Conservation (phyloP, 2,797 vertebrate genomes). For the Sebastes diaconus region DNA sequence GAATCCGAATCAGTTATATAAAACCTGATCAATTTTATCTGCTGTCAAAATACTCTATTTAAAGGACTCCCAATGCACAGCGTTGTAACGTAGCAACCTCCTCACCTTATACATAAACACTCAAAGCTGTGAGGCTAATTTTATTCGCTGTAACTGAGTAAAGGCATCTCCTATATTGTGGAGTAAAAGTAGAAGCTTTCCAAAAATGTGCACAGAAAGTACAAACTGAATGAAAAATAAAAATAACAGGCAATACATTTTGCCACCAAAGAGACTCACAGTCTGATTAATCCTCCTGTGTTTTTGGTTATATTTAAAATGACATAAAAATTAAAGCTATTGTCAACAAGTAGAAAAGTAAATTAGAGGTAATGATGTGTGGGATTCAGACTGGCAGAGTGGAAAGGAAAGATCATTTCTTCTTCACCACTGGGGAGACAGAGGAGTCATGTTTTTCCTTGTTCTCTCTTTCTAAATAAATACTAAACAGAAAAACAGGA, state of each 20-base stretch:
- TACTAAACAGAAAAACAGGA: conserved; percentile 36
- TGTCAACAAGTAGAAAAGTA: neutral
- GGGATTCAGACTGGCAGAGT: conserved; percentile 32
- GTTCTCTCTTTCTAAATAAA: conserved; percentile 41
- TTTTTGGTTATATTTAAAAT: neutral
- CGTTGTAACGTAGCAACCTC: neutral
- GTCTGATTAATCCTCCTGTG: neutral
- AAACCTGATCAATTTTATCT: neutral
- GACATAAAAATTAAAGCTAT: too few relatives aligned
- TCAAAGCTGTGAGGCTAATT: neutral
- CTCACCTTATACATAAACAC: neutral
- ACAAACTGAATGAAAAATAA: neutral
- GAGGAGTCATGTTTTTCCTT: conserved; percentile 28
- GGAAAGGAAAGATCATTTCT: conserved; percentile 30
- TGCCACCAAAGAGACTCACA: neutral
- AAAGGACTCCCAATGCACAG: neutral
- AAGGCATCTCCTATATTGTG: neutral
- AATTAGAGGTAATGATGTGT: neutral
- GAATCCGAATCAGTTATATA: neutral
- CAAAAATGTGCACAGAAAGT: neutral
- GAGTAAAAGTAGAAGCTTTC: neutral
- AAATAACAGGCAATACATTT: neutral
- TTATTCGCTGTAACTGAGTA: neutral
- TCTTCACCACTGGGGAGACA: conserved; percentile 43
- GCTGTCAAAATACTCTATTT: neutral